Conservation (phyloP, 2,888 invertebrate genomes). For the Pachydiplax longipennis region DNA sequence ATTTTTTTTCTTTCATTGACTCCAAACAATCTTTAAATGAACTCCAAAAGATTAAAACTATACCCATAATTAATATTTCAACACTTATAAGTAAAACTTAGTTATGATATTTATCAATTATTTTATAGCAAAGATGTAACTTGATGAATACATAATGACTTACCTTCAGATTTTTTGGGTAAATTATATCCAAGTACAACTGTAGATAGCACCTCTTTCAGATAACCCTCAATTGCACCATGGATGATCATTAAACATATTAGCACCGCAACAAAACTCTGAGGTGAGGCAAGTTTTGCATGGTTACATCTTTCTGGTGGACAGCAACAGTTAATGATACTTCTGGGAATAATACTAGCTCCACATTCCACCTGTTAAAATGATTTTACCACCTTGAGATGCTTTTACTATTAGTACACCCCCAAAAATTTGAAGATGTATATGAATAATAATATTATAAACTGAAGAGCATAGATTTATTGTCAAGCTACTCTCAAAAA, state of each 20-base stretch:
- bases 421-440: background rate
- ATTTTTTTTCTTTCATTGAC: no score
- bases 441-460: background rate
- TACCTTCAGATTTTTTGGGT: background rate
- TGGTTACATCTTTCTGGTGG: conserved; percentile 28
- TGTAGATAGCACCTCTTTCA: conserved; percentile 1
- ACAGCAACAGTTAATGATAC: background rate
- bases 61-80: no score
- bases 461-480: background rate
- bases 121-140: no score
- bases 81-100: no score
- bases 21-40: no score
- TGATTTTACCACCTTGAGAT: no score
- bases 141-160: background rate
- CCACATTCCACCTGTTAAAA: conserved; percentile 24
- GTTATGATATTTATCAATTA: no score
- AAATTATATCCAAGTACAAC: background rate
- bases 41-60: no score
- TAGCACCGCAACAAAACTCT: background rate
- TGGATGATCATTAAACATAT: background rate
- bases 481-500: background rate
- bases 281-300: conserved; percentile 24
- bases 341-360: background rate
- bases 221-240: conserved; percentile 22
- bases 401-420: no score